Base-by-base conservation (phyloP, 1,140 invertebrate species). In the Holotrichia oblita region DNA sequence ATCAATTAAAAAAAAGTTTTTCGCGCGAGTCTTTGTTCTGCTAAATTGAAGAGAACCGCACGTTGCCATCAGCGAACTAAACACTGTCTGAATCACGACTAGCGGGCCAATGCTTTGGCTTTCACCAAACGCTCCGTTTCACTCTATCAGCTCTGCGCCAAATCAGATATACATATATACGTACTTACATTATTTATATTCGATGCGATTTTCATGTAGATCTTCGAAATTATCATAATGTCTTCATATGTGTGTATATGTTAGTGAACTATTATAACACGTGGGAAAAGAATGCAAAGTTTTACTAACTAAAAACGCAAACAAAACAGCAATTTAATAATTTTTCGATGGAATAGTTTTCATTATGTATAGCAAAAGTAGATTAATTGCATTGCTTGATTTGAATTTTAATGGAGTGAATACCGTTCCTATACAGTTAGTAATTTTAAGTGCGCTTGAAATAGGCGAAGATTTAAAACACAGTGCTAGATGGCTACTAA, bases 61-160 rank as follows among this genome's bases (percentile, higher is more conserved):
- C 20, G 7, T 69, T 69, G 3, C 20, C 22, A 69, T 12, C 22
- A 27, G 20, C 7, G 17, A 14, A 69, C 61, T 69, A 69, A 69
- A 69, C 61, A 69, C 61, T 27, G 61, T 22, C 61, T 27, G 61
- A 22, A 17, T 17, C 61, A 20, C 61, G 61, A 69, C 61, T 69
- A 34, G 61, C n/a, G 7, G 61, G 61, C 27, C 48, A 34, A 69
- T 34, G 61, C 61, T 69, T 69, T 69, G 61, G 61, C 22, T 20
- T 22, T 14, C 61, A 34, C 22, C 61, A 27, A 69, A 12, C 8
- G 61, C 61, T 17, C 61, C 61, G 61, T 27, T 69, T 69, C 61
- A 34, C 61, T 69, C 61, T 69, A 22, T 34, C 61, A 69, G 20
- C 22, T 69, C 61, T 69, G 61, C 61, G 61, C 61, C 61, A 69